Evolutionary conservation across 2,888 invertebrate genomes (phyloP), one percentile per base, ranked within the genome.

Genomic region (Xestoiulus laeticollis): DNA sequence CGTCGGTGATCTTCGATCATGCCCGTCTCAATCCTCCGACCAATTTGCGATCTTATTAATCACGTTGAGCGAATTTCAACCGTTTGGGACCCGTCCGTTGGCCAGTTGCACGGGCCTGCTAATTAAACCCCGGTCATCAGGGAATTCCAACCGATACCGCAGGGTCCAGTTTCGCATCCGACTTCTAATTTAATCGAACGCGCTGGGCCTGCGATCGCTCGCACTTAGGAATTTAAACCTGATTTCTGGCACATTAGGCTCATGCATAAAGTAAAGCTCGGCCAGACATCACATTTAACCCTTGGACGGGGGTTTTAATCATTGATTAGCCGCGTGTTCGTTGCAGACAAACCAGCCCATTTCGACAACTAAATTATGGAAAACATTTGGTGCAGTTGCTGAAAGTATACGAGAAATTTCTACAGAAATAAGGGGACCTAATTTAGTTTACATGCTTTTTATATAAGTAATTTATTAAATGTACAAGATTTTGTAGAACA

Each of bases 11-110:
- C 8, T 22, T 59, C 59, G 59, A 59, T 22, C 59, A 59, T 59
- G 22, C 4, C 59, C 59, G 59, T 59, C 59, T 59, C 59, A 22
- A 22, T 59, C 22, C 59, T 22, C 22, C 59, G 59, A 59, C 53
- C 53, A 53, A 53, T 53, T 53, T 53, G 53, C 53, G 53, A 53
- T 59, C 59, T 22, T 59, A 59, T 59, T 59, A 59, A 59, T 59
- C 59, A 59, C 59, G 59, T 59, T 22, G 59, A 59, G 22, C 59
- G 59, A 22, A 59, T 22, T n/a, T 10, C 22, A 10, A 59, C 59
- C 59, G 10, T 59, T 22, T 59, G 59, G 59, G 59, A 59, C 59
- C n/a, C 22, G 59, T 1, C 22, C 59, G 22, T 22, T 59, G 38
- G 6, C 38, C 38, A 38, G 38, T 38, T 38, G 38, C 38, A 38